These are phyloP conservation scores for Pontoporia blainvillei DNA, from an alignment of 2,113 vertebrate genomes.

Conservation along the genomic window DNA sequence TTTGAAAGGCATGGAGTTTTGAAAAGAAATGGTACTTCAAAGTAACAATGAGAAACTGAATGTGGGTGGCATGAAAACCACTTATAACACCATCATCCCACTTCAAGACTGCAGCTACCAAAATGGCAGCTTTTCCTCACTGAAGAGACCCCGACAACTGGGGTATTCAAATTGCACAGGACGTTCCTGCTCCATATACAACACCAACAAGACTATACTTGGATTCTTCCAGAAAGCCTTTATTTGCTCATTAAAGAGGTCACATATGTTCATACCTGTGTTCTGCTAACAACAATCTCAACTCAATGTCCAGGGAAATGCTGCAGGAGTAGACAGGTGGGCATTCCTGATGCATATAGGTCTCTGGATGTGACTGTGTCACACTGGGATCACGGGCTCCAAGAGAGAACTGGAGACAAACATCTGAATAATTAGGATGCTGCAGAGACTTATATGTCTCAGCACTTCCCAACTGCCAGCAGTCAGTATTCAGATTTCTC, in stretches of 20 bases:
- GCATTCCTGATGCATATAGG: not conserved
- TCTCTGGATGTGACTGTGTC: not conserved
- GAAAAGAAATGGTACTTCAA: not conserved
- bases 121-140: not conserved
- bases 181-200: not conserved
- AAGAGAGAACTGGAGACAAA: not conserved
- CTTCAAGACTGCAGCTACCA: not conserved
- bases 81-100: not conserved
- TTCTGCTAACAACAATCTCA: not conserved
- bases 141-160: not conserved
- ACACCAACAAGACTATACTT: not conserved
- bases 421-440: not conserved
- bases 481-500: not conserved
- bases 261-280: fast-evolving
- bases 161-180: not conserved
- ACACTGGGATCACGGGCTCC: not conserved
- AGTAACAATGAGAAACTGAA: not conserved
- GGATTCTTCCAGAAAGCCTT: not conserved
- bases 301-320: not conserved
- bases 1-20: not conserved
- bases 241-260: not conserved
- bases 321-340: not conserved
- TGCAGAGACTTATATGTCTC: not conserved
- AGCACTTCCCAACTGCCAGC: not conserved
- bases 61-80: not conserved